phyloP scores from a whole-genome alignment of 2,113 vertebrate species.

The Solea solea region DNA sequence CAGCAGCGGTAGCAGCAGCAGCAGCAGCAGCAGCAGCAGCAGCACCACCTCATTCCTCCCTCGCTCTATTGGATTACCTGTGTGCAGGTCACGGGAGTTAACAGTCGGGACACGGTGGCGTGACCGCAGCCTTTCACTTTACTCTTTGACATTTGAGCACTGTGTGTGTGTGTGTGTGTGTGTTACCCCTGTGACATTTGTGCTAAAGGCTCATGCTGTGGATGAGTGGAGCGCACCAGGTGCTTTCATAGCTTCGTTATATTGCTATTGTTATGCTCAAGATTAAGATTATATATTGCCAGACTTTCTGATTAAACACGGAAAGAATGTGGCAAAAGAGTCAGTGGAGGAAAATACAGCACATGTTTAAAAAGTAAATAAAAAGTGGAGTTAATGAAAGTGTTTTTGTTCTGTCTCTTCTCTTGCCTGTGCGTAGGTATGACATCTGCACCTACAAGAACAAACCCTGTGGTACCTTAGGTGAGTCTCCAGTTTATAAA shows the following conservation, averaged over 20 bases:
- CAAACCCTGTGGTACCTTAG: slow-evolving; percentile 97
- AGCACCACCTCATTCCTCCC: not conserved
- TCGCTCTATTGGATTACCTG: slow-evolving; percentile 63
- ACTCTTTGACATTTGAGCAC: not conserved
- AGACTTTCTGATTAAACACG: slow-evolving; percentile 44
- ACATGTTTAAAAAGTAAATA: not conserved
- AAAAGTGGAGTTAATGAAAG: slow-evolving; percentile 9
- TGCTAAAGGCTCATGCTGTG: not conserved
- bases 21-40: no score
- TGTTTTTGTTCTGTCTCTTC: slow-evolving; percentile 48
- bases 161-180: not conserved
- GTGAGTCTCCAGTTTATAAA: slow-evolving; percentile 82
- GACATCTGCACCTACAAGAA: slow-evolving; percentile 99
- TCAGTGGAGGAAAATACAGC: slow-evolving; percentile 27
- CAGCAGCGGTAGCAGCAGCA: no score
- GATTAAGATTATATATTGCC: slow-evolving; percentile 36
- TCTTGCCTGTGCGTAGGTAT: slow-evolving; percentile 83
- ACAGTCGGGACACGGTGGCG: slow-evolving; percentile 7
- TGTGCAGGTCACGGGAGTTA: slow-evolving; percentile 36
- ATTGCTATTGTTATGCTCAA: slow-evolving; percentile 36
- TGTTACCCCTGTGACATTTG: slow-evolving; percentile 20
- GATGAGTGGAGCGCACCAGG: slow-evolving; percentile 23
- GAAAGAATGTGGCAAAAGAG: slow-evolving; percentile 45
- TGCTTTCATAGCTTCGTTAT: slow-evolving; percentile 44
- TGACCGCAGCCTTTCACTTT: slow-evolving; percentile 8